Evolutionary conservation across 2,888 invertebrate genomes (phyloP), one percentile per base, ranked within the genome.

Genomic region (Tetragonisca angustula): DNA sequence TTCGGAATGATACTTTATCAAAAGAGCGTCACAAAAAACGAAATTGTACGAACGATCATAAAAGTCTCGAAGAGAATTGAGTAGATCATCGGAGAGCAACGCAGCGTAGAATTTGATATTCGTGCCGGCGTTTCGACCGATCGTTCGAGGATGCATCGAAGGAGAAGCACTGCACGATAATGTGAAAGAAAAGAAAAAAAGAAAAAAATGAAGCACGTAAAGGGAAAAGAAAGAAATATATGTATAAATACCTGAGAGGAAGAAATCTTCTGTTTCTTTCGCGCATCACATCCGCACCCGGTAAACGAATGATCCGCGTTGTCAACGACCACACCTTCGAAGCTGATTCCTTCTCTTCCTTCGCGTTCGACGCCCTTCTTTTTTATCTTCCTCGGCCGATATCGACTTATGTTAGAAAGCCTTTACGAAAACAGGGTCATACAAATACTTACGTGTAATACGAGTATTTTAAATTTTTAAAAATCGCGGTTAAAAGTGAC

Each of bases 371-470:
- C 77, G 78, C 76, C 84, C 76, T 78, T 86, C 80, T 78, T 87
- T 86, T 88, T 86, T 87, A 81, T 83, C 83, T 86, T 90, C 87
- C 88, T 92, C 88, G 92, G 92, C 91, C 92, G 89, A 90, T 88
- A 91, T 86, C 90, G 91, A 92, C 90, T 93, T 93, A 92, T 87
- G 92, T 93, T 93, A 91, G 89, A 89, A 93, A 93, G 93, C 93
- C 93, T 93, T 93, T 91, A 93, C 90, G 91, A 92, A 91, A 93
- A 93, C 93, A 93, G 93, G 93, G 93, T 93, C 92, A 91, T 92
- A 74, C 64, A 92, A 91, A 93, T 91, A 93, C 90, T 92, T 92
- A 93, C 91, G 91, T 91, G 90, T 93, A 88, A 92, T 92, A 91
- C 91, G 90, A 91, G 91, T 93, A 93, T 91, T 92, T 91, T 91